Base-by-base conservation (phyloP, 2,888 invertebrate genomes). In the Coleophora deauratella region DNA sequence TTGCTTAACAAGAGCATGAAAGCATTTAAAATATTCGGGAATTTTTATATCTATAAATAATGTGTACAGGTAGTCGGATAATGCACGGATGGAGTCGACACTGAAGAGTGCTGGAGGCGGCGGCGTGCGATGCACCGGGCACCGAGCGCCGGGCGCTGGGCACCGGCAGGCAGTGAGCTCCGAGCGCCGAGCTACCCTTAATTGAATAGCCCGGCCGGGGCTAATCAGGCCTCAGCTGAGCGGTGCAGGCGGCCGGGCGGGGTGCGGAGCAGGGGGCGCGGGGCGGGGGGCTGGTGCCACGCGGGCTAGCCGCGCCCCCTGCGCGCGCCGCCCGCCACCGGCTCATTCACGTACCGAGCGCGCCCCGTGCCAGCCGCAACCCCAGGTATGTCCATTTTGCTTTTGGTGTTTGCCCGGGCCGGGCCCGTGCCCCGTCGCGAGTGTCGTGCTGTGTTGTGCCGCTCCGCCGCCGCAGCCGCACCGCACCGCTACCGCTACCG, bases 291-390 rank as follows among this genome's bases (percentile, higher is more conserved):
- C 66, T 65, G 86, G 86, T 86, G 82, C 81, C 82, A 81, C 82
- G 84, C 82, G 75, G 84, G 77, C 82, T 82, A 66, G 82, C 79
- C 89, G 89, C 89, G 89, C 89, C 85, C 86, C 86, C 79, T 81
- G 82, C 85, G 86, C 87, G 88, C 86, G 88, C 87, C 87, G 87
- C 77, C 71, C 79, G 87, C 86, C 63, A 62, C 72, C 62, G 62
- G 58, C 82, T 82, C 85, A 86, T 80, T 85, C 84, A 82, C 81
- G 84, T 84, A 74, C 77, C 79, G 72, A 79, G 77, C 78, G 79
- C 77, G 77, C 75, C 75, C 77, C 66, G 77, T 77, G 62, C 75
- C 81, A 77, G 85, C 81, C 81, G 84, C 78, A 77, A 76, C 75
- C 79, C 73, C 82, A 82, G 84, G 82, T 82, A 84, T 75, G 82